Evolutionary conservation across 2,113 vertebrate genomes (phyloP).

Genomic region (Sinocyclocheilus rhinocerous): DNA sequence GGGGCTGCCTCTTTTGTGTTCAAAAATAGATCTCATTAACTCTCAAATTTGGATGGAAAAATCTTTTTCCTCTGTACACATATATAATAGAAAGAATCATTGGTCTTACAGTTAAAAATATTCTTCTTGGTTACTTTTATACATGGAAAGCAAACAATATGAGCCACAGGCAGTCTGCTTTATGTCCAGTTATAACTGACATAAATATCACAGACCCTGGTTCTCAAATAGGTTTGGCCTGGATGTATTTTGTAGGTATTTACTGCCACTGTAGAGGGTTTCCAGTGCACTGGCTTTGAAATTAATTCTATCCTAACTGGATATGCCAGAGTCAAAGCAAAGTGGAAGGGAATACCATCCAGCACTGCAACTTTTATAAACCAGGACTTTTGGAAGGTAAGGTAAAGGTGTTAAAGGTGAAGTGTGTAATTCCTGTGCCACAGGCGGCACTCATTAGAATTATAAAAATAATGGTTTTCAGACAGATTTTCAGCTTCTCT

Average conservation of each 20-base stretch:
- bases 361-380: conserved; percentile 70
- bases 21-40: conserved; percentile 15
- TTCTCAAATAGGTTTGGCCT: conserved; percentile 15
- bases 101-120: neutral
- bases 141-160: neutral
- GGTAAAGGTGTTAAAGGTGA: neutral
- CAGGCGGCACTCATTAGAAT: neutral
- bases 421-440: neutral
- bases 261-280: conserved; percentile 70
- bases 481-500: neutral
- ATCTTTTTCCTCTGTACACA: neutral
- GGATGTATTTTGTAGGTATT: conserved; percentile 68
- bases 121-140: neutral
- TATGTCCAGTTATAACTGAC: neutral
- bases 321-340: conserved; percentile 67
- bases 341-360: conserved; percentile 65
- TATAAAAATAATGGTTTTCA: neutral
- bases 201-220: neutral
- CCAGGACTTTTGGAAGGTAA: conserved; percentile 78
- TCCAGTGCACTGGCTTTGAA: conserved; percentile 78
- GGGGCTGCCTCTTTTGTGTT: neutral
- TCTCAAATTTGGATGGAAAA: neutral
- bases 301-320: conserved; percentile 75
- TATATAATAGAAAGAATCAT: neutral
- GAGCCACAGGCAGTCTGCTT: neutral